Evolutionary conservation across 1,140 invertebrate species (phyloP).

Genomic region (Scaptomyza hsui): DNA sequence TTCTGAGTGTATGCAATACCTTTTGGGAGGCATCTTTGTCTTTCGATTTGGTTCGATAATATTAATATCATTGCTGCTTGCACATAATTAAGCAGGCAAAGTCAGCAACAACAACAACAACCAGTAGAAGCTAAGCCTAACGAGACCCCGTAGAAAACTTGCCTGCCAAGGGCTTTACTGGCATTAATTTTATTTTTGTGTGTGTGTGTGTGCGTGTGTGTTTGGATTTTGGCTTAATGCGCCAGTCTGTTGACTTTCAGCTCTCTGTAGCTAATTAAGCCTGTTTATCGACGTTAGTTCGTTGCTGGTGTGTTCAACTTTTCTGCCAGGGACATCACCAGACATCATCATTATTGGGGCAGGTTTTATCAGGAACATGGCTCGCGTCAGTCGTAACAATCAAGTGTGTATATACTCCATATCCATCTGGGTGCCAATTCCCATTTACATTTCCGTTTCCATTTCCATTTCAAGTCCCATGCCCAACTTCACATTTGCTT

Average conservation of each 20-base stretch:
- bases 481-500: not conserved
- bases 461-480: not conserved
- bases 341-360: not conserved
- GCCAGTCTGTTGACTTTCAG: slow-evolving; percentile 77
- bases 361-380: slow-evolving; percentile 14
- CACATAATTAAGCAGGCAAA: slow-evolving; percentile 72
- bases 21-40: slow-evolving; percentile 46
- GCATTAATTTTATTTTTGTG: slow-evolving; percentile 58
- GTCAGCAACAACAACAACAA: slow-evolving; percentile 10
- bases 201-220: slow-evolving; percentile 19
- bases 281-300: slow-evolving; percentile 80
- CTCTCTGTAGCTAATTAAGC: slow-evolving; percentile 79
- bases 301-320: slow-evolving; percentile 64
- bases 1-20: slow-evolving; percentile 30
- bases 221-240: slow-evolving; percentile 64
- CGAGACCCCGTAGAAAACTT: slow-evolving; percentile 58
- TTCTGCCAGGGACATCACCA: slow-evolving; percentile 39
- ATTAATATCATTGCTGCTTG: slow-evolving; percentile 81
- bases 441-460: slow-evolving; percentile 1
- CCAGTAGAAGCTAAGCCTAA: slow-evolving; percentile 36
- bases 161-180: slow-evolving; percentile 28
- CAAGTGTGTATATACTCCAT: not conserved
- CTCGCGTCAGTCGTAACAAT: not conserved
- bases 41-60: slow-evolving; percentile 65
- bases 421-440: slow-evolving; percentile 7